Evolutionary conservation across 2,888 invertebrate species (phyloP).

Genomic region (Polyommatus iphigenia): DNA sequence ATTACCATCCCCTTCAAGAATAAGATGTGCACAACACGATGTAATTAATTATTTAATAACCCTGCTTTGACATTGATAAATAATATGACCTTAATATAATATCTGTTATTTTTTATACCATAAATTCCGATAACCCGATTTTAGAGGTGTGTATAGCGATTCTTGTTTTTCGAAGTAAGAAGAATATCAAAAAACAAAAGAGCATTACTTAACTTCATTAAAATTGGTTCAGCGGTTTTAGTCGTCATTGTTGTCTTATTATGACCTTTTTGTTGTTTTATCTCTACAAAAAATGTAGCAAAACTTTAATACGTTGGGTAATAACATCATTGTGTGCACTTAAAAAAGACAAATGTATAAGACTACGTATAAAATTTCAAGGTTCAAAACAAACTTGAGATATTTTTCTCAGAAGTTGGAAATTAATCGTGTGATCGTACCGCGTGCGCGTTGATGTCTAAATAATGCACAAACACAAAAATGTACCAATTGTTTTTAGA

Average conservation of each 20-base stretch:
- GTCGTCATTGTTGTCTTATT: background rate
- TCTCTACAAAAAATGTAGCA: background rate
- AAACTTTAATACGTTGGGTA: background rate
- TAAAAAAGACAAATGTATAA: background rate
- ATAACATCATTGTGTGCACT: background rate
- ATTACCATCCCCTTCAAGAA: background rate
- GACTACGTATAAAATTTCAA: background rate
- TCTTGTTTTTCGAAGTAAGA: background rate
- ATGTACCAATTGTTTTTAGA: background rate
- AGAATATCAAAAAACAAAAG: background rate
- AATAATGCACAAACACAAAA: slow-evolving; percentile 4
- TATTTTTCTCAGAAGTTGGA: background rate
- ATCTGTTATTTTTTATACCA: background rate
- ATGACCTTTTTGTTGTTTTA: background rate
- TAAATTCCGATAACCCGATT: background rate
- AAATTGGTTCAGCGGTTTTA: background rate
- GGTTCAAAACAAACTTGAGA: background rate
- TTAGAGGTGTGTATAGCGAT: background rate
- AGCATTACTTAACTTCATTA: no score
- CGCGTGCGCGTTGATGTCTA: slow-evolving; percentile 23
- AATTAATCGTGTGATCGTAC: background rate
- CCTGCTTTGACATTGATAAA: slow-evolving; percentile 14
- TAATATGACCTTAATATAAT: background rate
- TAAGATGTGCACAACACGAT: background rate
- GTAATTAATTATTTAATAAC: background rate